Conservation (phyloP, 53 echinoderm and acorn worm species). For the Mesocentrotus franciscanus region DNA sequence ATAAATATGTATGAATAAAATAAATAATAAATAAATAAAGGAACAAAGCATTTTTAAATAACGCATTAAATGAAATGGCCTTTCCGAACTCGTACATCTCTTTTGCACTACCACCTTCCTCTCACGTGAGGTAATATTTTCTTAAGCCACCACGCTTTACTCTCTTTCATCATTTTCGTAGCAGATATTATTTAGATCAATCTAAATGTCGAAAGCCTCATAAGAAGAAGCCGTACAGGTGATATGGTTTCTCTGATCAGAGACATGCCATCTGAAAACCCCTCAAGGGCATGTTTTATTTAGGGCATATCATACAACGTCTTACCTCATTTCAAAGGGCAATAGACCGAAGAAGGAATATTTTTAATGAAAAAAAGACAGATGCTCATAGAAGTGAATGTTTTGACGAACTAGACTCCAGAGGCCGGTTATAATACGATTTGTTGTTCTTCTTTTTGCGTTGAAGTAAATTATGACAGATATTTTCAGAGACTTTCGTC, state of each 20-base stretch:
- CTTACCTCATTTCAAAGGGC: neutral
- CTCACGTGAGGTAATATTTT: no score
- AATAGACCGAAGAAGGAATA: neutral
- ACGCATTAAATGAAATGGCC: no score
- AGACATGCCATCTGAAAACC: neutral
- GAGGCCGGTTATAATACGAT: neutral
- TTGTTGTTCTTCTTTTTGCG: neutral
- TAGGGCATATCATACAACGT: neutral
- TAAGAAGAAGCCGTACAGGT: neutral
- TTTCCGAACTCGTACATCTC: no score
- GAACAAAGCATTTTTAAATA: no score
- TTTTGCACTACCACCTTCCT: no score
- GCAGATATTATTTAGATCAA: neutral
- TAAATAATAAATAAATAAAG: no score
- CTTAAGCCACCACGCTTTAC: neutral
- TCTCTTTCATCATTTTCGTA: neutral
- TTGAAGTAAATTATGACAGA: neutral
- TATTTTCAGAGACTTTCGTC: neutral
- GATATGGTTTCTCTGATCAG: neutral
- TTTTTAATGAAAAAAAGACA: neutral
- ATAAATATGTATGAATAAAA: no score
- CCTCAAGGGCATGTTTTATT: neutral
- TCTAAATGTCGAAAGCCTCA: neutral
- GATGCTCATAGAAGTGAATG: neutral
- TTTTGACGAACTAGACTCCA: neutral